Evolutionary conservation across 2,113 vertebrate genomes (phyloP).

Genomic region (Abramis brama): DNA sequence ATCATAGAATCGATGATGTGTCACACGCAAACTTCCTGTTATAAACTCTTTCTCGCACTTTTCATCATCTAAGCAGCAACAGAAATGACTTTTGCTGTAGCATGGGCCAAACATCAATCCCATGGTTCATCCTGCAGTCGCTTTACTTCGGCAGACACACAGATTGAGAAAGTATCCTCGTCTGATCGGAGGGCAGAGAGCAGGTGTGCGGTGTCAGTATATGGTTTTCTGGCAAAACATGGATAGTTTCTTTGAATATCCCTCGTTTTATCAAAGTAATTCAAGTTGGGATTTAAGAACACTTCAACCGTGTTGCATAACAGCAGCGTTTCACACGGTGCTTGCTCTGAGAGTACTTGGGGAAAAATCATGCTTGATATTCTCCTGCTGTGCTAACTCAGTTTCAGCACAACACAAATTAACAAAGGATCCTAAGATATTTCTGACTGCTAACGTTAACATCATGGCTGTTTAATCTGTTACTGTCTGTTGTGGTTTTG

Average conservation of each 20-base stretch:
- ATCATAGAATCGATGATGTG: slow-evolving; percentile 39
- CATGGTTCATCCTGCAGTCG: slow-evolving; percentile 1
- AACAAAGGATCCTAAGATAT: slow-evolving; percentile 37
- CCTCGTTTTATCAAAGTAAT: background rate
- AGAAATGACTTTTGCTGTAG: slow-evolving; percentile 61
- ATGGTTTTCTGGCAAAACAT: background rate
- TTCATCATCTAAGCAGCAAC: slow-evolving; percentile 57
- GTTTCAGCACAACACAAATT: slow-evolving; percentile 49
- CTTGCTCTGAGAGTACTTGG: background rate
- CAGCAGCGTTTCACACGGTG: background rate
- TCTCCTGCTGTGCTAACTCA: slow-evolving; percentile 37
- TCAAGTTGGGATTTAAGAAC: slow-evolving; percentile 15
- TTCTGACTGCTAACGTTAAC: slow-evolving; percentile 20
- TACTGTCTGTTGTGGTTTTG: slow-evolving; percentile 39
- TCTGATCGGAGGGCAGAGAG: slow-evolving; percentile 18
- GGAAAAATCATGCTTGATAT: slow-evolving; percentile 6
- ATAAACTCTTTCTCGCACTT: slow-evolving; percentile 55
- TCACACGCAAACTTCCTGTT: slow-evolving; percentile 58
- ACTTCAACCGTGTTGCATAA: slow-evolving; percentile 28
- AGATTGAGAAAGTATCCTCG: slow-evolving; percentile 4
- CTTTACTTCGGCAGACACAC: slow-evolving; percentile 30
- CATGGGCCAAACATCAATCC: slow-evolving; percentile 47
- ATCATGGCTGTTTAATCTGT: slow-evolving; percentile 13
- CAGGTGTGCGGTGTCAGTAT: background rate
- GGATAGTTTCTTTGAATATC: background rate